Evolutionary conservation across 2,797 vertebrate species (phyloP), one percentile per base, ranked within the genome.

Genomic region (Pangasius mekongensis): DNA sequence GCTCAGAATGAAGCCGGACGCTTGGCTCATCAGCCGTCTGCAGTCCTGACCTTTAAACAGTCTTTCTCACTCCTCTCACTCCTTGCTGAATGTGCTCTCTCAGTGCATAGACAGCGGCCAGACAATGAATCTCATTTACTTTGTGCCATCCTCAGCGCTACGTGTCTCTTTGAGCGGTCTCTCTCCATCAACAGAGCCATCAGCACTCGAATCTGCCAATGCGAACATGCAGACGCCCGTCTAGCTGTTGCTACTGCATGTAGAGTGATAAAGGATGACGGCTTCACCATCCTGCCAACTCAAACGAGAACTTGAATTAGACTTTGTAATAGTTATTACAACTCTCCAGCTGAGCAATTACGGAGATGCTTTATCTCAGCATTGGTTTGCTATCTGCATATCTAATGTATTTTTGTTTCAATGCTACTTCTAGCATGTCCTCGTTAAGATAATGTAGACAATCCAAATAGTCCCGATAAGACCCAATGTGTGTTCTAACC

Each of bases 1-100:
- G 89, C 89, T 92, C 85, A 56, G 93, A 94, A 94, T 92, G 93
- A 94, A 94, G 92, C 92, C 87, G 91, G 91, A 90, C 90, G 90
- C 93, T 95, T 92, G 94, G 94, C 94, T 94, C 93, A 91, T 88
- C 93, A 93, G 92, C 94, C 87, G 90, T 95, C 94, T 94, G 91
- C 93, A 91, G 92, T 89, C 87, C 92, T 96, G 95, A 95, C 95
- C 95, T 96, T 96, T 96, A 93, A 89, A 92, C 93, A 92, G 91
- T 93, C 94, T 93, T 94, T 92, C 93, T 94, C 93, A 92, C 93
- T 92, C 93, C 94, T 94, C 93, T 94, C 94, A 93, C 94, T 93
- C 94, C 91, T 94, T 91, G 93, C 87, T 94, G 94, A 94, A 94
- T 93, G 93, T 92, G 93, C 91, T 92, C 93, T 94, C 93, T 93